Evolutionary conservation across 2,888 invertebrate species (phyloP).

Genomic region (Craniophora ligustri): DNA sequence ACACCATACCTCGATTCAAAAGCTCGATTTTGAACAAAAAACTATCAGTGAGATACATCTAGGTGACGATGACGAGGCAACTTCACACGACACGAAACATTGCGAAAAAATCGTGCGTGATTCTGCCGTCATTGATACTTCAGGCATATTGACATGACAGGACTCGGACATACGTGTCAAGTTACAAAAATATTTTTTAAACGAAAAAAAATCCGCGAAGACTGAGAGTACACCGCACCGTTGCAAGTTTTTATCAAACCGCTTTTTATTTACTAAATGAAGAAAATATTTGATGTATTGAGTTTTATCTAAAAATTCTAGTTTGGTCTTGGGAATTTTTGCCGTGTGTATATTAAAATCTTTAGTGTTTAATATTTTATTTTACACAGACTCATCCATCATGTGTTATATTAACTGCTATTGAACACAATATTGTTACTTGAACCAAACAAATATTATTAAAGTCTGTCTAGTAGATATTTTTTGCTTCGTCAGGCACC

Average conservation of each 20-base stretch:
- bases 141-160: constrained; percentile 16
- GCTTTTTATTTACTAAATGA: constrained; percentile 3
- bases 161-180: constrained; percentile 1
- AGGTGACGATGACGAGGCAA: constrained; percentile 7
- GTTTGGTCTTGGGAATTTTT: not conserved
- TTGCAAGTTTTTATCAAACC: constrained; percentile 6
- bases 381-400: constrained; percentile 19
- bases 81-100: constrained; percentile 16
- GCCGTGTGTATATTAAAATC: constrained; percentile 6
- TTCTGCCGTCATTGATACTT: constrained; percentile 13
- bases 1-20: too few relatives aligned
- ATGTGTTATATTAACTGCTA: not conserved
- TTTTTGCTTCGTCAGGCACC: too few relatives aligned
- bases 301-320: constrained; percentile 5
- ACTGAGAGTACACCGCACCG: not conserved
- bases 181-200: constrained; percentile 6
- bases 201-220: constrained; percentile 4
- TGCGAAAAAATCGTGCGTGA: constrained; percentile 10
- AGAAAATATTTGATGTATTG: constrained; percentile 28
- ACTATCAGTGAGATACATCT: constrained; percentile 1
- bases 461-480: not conserved
- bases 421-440: not conserved
- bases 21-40: constrained; percentile 2
- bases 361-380: constrained; percentile 1
- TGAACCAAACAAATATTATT: not conserved